Percentiles rank a stretch among this genome's conserved stretches.
Evolutionary conservation across 1,140 invertebrate genomes (phyloP).

Genomic region (Zaprionus capensis): DNA sequence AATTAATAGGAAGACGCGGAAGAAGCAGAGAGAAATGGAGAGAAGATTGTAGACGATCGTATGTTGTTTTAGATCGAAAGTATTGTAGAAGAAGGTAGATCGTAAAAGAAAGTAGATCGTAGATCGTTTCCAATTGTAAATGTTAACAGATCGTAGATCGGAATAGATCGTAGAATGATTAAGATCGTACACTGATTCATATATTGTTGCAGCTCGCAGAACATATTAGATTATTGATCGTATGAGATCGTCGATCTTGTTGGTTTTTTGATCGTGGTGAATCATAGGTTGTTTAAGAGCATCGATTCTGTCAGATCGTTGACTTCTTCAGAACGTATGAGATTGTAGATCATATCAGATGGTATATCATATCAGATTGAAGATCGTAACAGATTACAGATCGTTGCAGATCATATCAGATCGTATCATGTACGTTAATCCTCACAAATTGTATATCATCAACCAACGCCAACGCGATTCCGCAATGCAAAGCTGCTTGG

Average conservation of each 20-base stretch:
- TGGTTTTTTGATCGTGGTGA: neutral
- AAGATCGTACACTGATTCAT: neutral
- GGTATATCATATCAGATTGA: neutral
- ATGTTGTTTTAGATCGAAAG: neutral
- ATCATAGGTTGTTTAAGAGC: neutral
- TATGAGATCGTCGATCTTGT: neutral
- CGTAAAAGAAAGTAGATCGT: neutral
- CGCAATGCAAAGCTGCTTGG: constrained; percentile 25
- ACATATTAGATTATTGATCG: neutral
- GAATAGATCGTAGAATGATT: neutral
- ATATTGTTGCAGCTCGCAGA: neutral
- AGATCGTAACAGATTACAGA: neutral
- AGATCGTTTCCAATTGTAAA: no score
- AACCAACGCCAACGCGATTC: constrained; percentile 20
- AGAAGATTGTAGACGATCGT: neutral
- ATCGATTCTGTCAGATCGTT: neutral
- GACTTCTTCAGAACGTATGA: neutral
- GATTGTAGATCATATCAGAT: neutral
- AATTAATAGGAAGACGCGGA: constrained; percentile 30
- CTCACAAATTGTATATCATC: neutral
- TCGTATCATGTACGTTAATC: neutral
- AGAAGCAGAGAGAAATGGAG: neutral
- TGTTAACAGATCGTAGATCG: no score
- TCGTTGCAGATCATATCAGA: no score
- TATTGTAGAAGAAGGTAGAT: neutral